A percentile compares a stretch with the other conserved stretches of the same genome.
These are phyloP conservation scores for Rhingia rostrata DNA, from an alignment of 2,888 invertebrate species.

Conservation along the genomic window DNA sequence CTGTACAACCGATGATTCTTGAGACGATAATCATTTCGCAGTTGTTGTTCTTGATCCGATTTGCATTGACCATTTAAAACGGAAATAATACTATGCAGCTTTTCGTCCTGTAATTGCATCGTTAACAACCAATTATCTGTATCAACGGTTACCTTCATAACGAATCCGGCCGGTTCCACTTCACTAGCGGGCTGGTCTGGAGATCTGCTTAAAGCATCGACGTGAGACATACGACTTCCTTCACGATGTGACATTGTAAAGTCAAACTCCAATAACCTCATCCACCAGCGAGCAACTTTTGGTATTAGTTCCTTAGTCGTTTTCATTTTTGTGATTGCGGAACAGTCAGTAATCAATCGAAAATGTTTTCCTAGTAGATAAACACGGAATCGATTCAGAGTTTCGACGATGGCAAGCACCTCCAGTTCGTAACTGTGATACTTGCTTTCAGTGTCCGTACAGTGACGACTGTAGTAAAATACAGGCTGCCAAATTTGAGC, in stretches of 20 bases:
- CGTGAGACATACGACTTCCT: slow-evolving; percentile 16
- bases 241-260: slow-evolving; percentile 68
- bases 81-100: slow-evolving; percentile 37
- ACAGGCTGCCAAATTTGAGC: background rate
- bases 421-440: too few relatives aligned
- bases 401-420: too few relatives aligned
- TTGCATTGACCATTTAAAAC: slow-evolving; percentile 42
- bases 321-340: slow-evolving; percentile 21
- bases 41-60: slow-evolving; percentile 47
- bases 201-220: slow-evolving; percentile 45
- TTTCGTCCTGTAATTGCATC: slow-evolving; percentile 69
- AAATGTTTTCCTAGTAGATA: slow-evolving; percentile 72
- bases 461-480: slow-evolving; percentile 28
- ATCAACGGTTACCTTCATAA: slow-evolving; percentile 27
- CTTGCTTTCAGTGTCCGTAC: slow-evolving; percentile 17
- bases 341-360: slow-evolving; percentile 32
- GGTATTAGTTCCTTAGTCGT: slow-evolving; percentile 44
- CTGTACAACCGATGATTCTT: slow-evolving; percentile 54
- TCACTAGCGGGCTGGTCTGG: slow-evolving; percentile 31
- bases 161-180: slow-evolving; percentile 4
- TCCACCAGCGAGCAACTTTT: slow-evolving; percentile 74
- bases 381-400: slow-evolving; percentile 55
- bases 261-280: slow-evolving; percentile 70
- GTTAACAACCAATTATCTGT: slow-evolving; percentile 69
- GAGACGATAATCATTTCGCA: slow-evolving; percentile 50